Conservation (phyloP, 2,888 invertebrate genomes). For the Clistopyga incitator region DNA sequence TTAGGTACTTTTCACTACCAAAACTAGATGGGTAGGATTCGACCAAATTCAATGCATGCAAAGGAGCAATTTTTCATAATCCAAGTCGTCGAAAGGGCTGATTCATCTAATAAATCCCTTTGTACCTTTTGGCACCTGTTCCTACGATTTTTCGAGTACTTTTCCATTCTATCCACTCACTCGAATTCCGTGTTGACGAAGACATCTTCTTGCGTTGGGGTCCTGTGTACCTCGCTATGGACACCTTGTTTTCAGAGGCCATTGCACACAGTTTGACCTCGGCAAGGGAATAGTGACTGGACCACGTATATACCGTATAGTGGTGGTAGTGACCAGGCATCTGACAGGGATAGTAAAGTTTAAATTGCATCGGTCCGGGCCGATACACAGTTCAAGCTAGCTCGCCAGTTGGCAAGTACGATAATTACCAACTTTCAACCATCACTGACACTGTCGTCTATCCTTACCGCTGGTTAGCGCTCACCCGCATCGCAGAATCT, state of each 20-base stretch:
- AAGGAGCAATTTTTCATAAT: too few species aligned
- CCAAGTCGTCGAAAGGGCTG: too few species aligned
- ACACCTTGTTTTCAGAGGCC: constrained; percentile 14
- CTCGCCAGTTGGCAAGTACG: constrained; percentile 73
- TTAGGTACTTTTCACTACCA: too few species aligned
- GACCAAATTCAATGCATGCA: too few species aligned
- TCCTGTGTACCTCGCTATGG: background rate
- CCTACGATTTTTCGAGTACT: background rate
- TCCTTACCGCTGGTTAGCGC: constrained; percentile 45
- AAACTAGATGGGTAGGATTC: too few species aligned
- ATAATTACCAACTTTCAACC: constrained; percentile 77
- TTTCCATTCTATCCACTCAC: background rate
- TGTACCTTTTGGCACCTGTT: background rate
- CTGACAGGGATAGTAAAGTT: constrained; percentile 66
- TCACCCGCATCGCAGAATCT: constrained; percentile 24
- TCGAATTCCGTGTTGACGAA: background rate
- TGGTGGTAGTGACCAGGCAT: too few species aligned
- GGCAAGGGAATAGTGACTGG: constrained; percentile 35
- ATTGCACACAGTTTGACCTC: background rate
- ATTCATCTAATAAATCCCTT: background rate
- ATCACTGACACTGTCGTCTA: constrained; percentile 45
- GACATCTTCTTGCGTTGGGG: constrained; percentile 2
- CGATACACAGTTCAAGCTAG: constrained; percentile 65
- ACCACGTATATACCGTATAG: constrained; percentile 33
- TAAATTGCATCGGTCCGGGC: constrained; percentile 75